Conservation (phyloP, 1,140 invertebrate species). For the Vanessa tameamea region DNA sequence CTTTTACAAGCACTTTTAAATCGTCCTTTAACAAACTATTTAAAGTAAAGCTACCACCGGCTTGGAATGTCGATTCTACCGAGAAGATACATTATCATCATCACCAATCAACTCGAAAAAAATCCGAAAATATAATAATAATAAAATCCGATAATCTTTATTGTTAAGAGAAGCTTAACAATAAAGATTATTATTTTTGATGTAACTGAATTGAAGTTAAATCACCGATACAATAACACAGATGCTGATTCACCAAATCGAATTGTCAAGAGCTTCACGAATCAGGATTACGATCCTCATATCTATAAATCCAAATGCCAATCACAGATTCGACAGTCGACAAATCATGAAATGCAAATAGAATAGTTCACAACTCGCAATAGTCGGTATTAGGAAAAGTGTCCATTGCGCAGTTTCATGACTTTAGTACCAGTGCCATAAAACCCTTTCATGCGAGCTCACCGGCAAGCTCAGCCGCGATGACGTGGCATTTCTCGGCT, state of each 20-base stretch:
- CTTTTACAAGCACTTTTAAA: too few species aligned
- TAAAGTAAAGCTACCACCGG: too few species aligned
- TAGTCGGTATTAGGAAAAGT: slow-evolving; percentile 30
- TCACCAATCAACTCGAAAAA: too few species aligned
- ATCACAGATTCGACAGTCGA: slow-evolving; percentile 9
- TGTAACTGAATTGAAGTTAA: too few species aligned
- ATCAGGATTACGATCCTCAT: slow-evolving; percentile 6
- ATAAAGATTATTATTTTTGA: too few species aligned
- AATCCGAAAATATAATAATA: too few species aligned
- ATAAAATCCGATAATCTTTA: too few species aligned
- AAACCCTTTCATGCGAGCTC: slow-evolving; percentile 55
- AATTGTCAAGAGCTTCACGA: background rate
- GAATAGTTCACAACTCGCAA: slow-evolving; percentile 14
- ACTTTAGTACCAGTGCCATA: slow-evolving; percentile 43
- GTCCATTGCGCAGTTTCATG: slow-evolving; percentile 37
- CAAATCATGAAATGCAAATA: slow-evolving; percentile 25
- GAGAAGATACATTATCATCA: too few species aligned
- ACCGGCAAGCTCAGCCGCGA: slow-evolving; percentile 57
- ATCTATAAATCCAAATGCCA: slow-evolving; percentile 4
- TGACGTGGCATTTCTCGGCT: slow-evolving; percentile 57
- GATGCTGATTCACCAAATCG: background rate
- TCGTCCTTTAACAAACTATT: too few species aligned
- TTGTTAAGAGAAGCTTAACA: too few species aligned
- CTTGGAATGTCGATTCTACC: too few species aligned
- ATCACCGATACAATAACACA: background rate